phyloP scores from a whole-genome alignment of 2,888 invertebrate species.

The Dasysyrphus tricinctus region DNA sequence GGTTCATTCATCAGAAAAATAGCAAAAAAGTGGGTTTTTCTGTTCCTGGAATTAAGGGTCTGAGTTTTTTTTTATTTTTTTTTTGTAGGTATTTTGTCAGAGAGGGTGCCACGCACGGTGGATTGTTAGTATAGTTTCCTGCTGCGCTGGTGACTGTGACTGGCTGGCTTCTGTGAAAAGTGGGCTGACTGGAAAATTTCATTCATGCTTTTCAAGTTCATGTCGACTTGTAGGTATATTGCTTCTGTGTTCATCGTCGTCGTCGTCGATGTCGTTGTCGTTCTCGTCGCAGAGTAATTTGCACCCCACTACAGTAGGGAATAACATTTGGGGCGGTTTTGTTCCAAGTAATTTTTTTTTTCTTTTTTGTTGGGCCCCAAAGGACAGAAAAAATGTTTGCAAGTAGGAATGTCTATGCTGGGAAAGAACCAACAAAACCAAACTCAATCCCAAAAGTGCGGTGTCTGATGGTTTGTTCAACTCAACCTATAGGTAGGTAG shows the following conservation, averaged over 20 bases:
- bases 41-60: slow-evolving; percentile 54
- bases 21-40: slow-evolving; percentile 54
- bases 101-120: slow-evolving; percentile 17
- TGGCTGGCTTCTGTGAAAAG: slow-evolving; percentile 46
- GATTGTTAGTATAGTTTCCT: slow-evolving; percentile 69
- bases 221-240: slow-evolving; percentile 63
- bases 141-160: slow-evolving; percentile 37
- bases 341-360: slow-evolving; percentile 46
- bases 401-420: neutral
- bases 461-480: slow-evolving; percentile 71
- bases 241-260: slow-evolving; percentile 38
- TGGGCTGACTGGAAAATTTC: slow-evolving; percentile 72
- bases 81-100: slow-evolving; percentile 6
- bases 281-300: slow-evolving; percentile 48
- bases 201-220: slow-evolving; percentile 76
- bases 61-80: slow-evolving; percentile 4
- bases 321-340: slow-evolving; percentile 42
- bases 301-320: slow-evolving; percentile 37
- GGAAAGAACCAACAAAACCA: slow-evolving; percentile 40
- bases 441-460: slow-evolving; percentile 69
- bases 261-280: neutral
- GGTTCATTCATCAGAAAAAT: slow-evolving; percentile 73
- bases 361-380: slow-evolving; percentile 32
- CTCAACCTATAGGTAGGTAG: slow-evolving; percentile 19
- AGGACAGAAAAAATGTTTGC: slow-evolving; percentile 36